Evolutionary conservation across 37 sponge, comb jelly and placozoan genomes (phyloP).

Genomic region (Bolinopsis microptera): DNA sequence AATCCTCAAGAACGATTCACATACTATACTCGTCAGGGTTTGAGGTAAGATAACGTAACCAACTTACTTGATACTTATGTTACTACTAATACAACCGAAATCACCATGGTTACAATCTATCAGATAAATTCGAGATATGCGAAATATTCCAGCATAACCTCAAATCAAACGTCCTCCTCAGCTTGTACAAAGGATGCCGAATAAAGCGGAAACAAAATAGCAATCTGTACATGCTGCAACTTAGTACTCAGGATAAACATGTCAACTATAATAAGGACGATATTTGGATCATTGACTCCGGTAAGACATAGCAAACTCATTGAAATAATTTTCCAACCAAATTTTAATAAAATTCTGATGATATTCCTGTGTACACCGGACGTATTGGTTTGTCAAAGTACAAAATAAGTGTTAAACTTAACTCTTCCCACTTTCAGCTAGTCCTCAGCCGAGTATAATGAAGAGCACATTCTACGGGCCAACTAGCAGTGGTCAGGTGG

Average conservation of each 20-base stretch:
- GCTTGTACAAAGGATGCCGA: constrained; percentile 25
- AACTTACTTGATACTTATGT: no score
- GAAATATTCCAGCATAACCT: no score
- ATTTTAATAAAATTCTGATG: neutral
- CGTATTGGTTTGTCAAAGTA: no score
- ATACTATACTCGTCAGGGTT: neutral
- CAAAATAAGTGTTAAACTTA: no score
- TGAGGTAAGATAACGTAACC: constrained; percentile 21
- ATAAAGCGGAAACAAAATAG: constrained; percentile 20
- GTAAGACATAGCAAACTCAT: neutral
- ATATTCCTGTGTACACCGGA: no score
- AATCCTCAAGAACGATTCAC: neutral
- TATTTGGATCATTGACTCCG: constrained; percentile 47
- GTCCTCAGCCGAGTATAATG: neutral
- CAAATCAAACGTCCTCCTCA: no score
- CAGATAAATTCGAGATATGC: no score
- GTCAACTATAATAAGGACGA: constrained; percentile 53
- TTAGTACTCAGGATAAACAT: neutral
- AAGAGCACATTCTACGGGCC: constrained; percentile 49
- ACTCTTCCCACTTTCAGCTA: neutral
- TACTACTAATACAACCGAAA: no score
- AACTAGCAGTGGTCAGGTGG: neutral
- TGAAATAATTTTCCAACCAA: no score
- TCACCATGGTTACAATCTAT: no score
- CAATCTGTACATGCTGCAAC: constrained; percentile 32